Percentiles rank a stretch among this genome's conserved stretches.
Evolutionary conservation across 2,888 invertebrate genomes (phyloP).

Genomic region (Taenaris catops): DNA sequence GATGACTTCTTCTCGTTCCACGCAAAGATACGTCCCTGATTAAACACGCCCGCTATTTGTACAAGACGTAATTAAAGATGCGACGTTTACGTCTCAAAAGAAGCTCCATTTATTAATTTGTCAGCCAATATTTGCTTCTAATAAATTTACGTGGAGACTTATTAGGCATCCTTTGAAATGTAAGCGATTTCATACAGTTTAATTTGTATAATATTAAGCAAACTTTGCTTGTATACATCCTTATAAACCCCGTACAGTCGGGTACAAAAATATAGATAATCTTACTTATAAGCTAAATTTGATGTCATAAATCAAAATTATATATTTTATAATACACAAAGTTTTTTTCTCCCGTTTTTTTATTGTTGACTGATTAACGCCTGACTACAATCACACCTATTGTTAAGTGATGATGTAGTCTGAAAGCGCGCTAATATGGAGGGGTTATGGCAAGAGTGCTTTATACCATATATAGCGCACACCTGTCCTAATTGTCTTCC

Average conservation of each 20-base stretch:
- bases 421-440: too few relatives aligned
- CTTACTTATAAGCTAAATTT: too few relatives aligned
- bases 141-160: slow-evolving; percentile 54
- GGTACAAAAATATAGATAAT: too few relatives aligned
- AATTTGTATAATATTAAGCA: slow-evolving; percentile 10
- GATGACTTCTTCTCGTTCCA: slow-evolving; percentile 70
- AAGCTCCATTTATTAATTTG: slow-evolving; percentile 73
- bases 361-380: too few relatives aligned
- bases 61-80: slow-evolving; percentile 66
- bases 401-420: too few relatives aligned
- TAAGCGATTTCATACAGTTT: slow-evolving; percentile 14
- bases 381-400: too few relatives aligned
- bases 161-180: slow-evolving; percentile 31
- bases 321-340: too few relatives aligned
- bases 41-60: slow-evolving; percentile 64
- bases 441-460: too few relatives aligned
- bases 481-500: too few relatives aligned
- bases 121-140: slow-evolving; percentile 68
- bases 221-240: slow-evolving; percentile 1
- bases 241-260: background rate
- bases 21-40: slow-evolving; percentile 67
- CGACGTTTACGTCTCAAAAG: slow-evolving; percentile 61
- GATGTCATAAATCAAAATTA: too few relatives aligned
- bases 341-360: too few relatives aligned
- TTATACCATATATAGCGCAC: too few relatives aligned